phyloP scores from a whole-genome alignment of 64 coral and sea anemone genomes.

The Montipora capricornis region DNA sequence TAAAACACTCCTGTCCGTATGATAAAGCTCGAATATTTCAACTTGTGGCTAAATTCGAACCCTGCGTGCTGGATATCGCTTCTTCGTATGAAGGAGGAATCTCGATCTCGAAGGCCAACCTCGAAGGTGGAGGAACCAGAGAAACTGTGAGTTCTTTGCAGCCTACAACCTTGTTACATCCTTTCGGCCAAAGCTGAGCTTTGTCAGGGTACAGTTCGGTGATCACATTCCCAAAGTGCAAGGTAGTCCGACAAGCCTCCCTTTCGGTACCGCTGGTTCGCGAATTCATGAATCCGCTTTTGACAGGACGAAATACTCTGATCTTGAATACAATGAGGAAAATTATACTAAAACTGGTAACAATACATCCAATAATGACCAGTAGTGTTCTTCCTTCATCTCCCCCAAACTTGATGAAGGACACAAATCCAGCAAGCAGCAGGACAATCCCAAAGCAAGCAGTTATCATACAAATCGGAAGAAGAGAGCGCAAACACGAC shows the following conservation, averaged over 20 bases:
- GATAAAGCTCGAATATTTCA: background rate
- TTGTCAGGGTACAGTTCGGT: background rate
- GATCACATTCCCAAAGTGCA: background rate
- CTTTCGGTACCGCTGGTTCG: background rate
- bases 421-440: background rate
- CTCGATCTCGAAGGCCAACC: background rate
- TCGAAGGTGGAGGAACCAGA: background rate
- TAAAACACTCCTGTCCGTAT: no score
- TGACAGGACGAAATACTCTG: background rate
- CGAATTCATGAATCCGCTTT: background rate
- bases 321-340: background rate
- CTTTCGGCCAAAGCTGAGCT: background rate
- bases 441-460: background rate
- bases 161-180: background rate
- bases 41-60: background rate
- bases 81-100: constrained; percentile 4
- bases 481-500: background rate
- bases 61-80: background rate
- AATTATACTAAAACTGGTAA: background rate
- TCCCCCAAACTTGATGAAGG: background rate
- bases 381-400: background rate
- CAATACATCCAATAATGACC: background rate
- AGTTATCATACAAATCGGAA: background rate
- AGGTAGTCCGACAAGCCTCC: background rate
- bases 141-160: background rate